Percentiles rank a stretch among this genome's conserved stretches.
These are phyloP conservation scores for Nudaria mundana DNA, from an alignment of 2,888 invertebrate species.

Conservation along the genomic window DNA sequence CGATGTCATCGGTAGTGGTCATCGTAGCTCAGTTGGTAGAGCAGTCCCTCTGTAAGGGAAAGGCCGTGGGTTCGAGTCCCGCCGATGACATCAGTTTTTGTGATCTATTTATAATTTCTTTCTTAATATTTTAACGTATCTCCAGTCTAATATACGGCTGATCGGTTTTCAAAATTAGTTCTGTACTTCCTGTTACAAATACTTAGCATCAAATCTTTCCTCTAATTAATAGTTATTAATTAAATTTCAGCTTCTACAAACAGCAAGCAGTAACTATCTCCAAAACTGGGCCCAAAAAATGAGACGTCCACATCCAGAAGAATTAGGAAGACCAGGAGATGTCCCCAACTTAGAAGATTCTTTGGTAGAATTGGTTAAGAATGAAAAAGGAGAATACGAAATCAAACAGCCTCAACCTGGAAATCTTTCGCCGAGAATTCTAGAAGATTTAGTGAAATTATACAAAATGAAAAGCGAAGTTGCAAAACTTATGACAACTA, in stretches of 20 bases:
- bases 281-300: constrained; percentile 83
- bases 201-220: no score
- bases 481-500: constrained; percentile 41
- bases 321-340: constrained; percentile 44
- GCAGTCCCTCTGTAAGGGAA: no score
- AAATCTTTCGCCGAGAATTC: constrained; percentile 56
- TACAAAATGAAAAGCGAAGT: constrained; percentile 64
- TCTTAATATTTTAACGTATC: no score
- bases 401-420: constrained; percentile 69
- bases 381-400: constrained; percentile 64
- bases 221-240: not conserved
- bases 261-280: constrained; percentile 79
- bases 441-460: constrained; percentile 50
- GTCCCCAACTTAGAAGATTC: constrained; percentile 67
- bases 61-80: no score
- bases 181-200: no score
- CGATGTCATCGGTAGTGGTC: no score
- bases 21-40: no score
- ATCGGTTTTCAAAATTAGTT: no score
- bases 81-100: no score
- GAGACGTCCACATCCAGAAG: constrained; percentile 47
- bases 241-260: constrained; percentile 55
- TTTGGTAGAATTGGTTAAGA: constrained; percentile 63
- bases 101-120: no score
- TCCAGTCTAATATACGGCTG: no score